A percentile compares a stretch with the other conserved stretches of the same genome.
These are phyloP conservation scores for Adelges cooleyi DNA, from an alignment of 1,140 invertebrate species.

Conservation along the genomic window DNA sequence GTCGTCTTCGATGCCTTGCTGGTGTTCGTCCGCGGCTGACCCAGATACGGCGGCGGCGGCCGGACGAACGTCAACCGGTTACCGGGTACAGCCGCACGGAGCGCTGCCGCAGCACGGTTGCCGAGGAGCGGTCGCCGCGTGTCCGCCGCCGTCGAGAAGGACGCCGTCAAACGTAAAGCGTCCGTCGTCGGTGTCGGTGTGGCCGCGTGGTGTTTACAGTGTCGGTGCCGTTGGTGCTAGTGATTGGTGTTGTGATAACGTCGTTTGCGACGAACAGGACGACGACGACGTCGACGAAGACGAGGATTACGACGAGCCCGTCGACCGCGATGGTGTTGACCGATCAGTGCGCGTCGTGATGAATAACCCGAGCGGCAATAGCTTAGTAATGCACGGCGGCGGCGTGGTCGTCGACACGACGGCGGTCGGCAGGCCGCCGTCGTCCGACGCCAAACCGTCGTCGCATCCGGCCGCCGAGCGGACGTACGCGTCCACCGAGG, in stretches of 20 bases:
- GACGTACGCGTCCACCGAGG: slow-evolving; percentile 37
- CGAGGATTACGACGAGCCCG: slow-evolving; percentile 28
- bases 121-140: background rate
- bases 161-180: too few species aligned
- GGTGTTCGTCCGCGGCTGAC: slow-evolving; percentile 2
- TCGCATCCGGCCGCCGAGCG: slow-evolving; percentile 26
- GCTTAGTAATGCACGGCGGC: background rate
- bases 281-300: slow-evolving; percentile 14
- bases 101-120: background rate
- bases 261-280: background rate
- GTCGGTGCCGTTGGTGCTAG: slow-evolving; percentile 3
- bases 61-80: slow-evolving; percentile 11
- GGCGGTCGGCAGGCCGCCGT: background rate
- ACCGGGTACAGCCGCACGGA: slow-evolving; percentile 1
- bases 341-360: slow-evolving; percentile 5
- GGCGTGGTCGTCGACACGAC: background rate
- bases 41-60: background rate
- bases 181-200: background rate
- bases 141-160: background rate
- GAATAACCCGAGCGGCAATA: background rate
- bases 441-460: slow-evolving; percentile 27
- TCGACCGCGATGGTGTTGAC: background rate
- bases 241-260: slow-evolving; percentile 16
- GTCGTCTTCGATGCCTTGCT: background rate
- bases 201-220: background rate